Conservation (phyloP, 2,888 invertebrate genomes). For the Latheticus oryzae region DNA sequence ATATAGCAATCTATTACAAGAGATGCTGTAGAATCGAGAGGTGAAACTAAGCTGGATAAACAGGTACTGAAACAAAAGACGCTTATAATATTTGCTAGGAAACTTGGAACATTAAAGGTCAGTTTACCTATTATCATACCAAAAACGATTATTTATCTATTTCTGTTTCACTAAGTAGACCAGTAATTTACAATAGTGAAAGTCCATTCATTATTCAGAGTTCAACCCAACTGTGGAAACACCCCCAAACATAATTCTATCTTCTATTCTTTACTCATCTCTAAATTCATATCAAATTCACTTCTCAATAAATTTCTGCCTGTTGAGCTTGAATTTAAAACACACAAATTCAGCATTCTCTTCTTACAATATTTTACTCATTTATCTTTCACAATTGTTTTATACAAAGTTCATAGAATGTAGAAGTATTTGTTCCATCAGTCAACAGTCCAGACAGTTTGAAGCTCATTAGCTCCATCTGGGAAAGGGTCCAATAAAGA, state of each 20-base stretch:
- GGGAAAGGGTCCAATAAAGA: slow-evolving; percentile 10
- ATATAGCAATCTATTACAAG: not conserved
- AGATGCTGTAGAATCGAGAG: slow-evolving; percentile 8
- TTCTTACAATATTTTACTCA: no score
- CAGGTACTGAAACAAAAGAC: slow-evolving; percentile 8
- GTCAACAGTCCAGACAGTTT: slow-evolving; percentile 11
- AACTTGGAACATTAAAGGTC: slow-evolving; percentile 17
- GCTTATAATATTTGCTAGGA: slow-evolving; percentile 11
- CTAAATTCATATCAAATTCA: no score
- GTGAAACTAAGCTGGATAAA: slow-evolving; percentile 7
- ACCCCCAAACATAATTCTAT: no score
- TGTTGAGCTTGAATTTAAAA: no score
- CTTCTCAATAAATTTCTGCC: no score
- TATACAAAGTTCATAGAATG: no score
- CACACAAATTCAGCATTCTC: no score
- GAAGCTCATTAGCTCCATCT: slow-evolving; percentile 17
- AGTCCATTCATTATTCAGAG: not conserved
- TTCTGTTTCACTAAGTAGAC: slow-evolving; percentile 10
- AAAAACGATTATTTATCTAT: slow-evolving; percentile 16
- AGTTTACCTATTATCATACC: slow-evolving; percentile 19
- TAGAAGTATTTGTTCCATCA: not conserved
- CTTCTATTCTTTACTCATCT: no score
- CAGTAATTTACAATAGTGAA: slow-evolving; percentile 4
- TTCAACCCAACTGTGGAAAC: not conserved
- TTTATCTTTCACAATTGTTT: no score